phyloP scores from a whole-genome alignment of 2,888 invertebrate species.

The Drosophila macrospina region DNA sequence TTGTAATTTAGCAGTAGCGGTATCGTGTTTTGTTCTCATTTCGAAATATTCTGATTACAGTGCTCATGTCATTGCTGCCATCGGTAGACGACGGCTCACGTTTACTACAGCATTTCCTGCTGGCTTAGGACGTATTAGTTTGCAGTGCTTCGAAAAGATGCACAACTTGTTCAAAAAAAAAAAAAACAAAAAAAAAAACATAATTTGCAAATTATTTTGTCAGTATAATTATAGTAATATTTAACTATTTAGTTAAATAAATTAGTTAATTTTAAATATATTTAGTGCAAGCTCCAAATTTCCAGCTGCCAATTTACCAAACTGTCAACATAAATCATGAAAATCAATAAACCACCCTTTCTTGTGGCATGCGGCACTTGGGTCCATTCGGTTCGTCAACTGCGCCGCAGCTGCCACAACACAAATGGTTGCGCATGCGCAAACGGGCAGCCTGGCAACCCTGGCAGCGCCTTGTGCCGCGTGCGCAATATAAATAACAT shows the following conservation, averaged over 20 bases:
- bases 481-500: conserved; percentile 64
- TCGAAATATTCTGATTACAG: conserved; percentile 52
- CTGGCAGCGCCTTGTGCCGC: conserved; percentile 47
- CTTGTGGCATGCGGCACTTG: conserved; percentile 47
- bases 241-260: too few species aligned
- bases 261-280: too few species aligned
- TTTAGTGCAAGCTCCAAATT: not conserved
- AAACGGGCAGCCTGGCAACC: conserved; percentile 46
- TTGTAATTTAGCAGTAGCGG: conserved; percentile 56
- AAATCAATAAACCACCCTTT: conserved; percentile 54
- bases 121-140: conserved; percentile 67
- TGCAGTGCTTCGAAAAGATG: conserved; percentile 34
- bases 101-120: conserved; percentile 54
- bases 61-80: conserved; percentile 15
- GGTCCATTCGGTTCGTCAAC: conserved; percentile 59
- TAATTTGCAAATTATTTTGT: conserved; percentile 3
- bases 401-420: conserved; percentile 66
- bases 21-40: conserved; percentile 71
- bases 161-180: conserved; percentile 49
- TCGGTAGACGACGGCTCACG: conserved; percentile 34
- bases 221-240: too few species aligned
- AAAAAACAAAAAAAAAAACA: not conserved
- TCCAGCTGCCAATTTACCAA: conserved; percentile 38
- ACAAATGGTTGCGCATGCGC: conserved; percentile 38
- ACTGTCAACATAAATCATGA: conserved; percentile 53